A percentile compares a stretch with the other conserved stretches of the same genome.
Evolutionary conservation across 2,888 invertebrate genomes (phyloP).

Genomic region (Neoaliturus tenellus): DNA sequence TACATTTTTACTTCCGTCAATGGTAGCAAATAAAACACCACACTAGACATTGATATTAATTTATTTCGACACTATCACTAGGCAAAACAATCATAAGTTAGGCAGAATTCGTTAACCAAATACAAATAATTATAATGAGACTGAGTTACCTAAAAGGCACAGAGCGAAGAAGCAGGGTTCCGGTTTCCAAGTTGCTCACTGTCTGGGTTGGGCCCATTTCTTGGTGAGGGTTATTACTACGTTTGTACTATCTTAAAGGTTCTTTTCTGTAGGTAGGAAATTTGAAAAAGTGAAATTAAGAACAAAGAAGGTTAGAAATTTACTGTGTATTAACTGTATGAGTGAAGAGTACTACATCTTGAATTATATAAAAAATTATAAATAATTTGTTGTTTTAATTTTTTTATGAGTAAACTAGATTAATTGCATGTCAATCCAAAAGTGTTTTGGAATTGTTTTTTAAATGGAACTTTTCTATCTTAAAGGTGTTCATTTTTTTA

Average conservation of each 20-base stretch:
- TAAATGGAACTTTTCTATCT: too few relatives aligned
- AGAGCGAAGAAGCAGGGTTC: background rate
- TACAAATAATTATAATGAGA: slow-evolving; percentile 4
- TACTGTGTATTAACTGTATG: too few relatives aligned
- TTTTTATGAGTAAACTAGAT: too few relatives aligned
- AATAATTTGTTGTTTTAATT: too few relatives aligned
- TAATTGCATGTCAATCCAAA: too few relatives aligned
- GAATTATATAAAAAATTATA: too few relatives aligned
- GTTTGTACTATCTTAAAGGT: background rate
- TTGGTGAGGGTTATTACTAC: background rate
- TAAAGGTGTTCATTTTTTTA: too few relatives aligned
- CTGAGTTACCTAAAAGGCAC: slow-evolving; percentile 18
- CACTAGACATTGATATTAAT: background rate
- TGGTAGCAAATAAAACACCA: background rate
- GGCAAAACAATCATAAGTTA: background rate
- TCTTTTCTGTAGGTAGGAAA: slow-evolving; percentile 4
- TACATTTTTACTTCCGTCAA: too few relatives aligned
- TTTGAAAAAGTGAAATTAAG: too few relatives aligned
- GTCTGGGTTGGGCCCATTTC: background rate
- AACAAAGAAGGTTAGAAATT: too few relatives aligned
- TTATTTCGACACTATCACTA: background rate
- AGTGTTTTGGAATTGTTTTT: too few relatives aligned
- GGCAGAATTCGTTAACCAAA: background rate
- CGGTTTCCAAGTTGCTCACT: background rate
- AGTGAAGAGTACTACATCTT: too few relatives aligned